These are phyloP conservation scores for Halisarca cf. caerulea DNA, from an alignment of 37 sponge, comb jelly and placozoan genomes.

Conservation along the genomic window DNA sequence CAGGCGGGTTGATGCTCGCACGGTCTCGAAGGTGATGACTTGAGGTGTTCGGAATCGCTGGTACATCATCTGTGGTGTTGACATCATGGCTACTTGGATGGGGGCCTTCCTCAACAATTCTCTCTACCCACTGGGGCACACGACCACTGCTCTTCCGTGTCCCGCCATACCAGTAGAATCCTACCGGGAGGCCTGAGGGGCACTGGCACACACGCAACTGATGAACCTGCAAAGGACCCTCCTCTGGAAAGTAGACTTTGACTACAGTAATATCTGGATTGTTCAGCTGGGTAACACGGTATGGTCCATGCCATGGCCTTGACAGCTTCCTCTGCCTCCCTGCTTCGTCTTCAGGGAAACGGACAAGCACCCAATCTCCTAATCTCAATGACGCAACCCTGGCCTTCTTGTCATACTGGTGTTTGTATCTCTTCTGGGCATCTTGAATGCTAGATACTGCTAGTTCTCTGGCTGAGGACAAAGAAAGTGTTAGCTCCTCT, in stretches of 20 bases:
- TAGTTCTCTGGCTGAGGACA: constrained; percentile 23
- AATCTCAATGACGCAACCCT: background rate
- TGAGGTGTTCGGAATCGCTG: background rate
- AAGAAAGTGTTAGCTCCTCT: constrained; percentile 30
- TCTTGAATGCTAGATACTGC: background rate
- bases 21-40: constrained; percentile 8
- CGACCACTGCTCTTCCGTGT: background rate
- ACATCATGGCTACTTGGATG: background rate
- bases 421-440: constrained; percentile 38
- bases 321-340: constrained; percentile 50
- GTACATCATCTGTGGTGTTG: background rate
- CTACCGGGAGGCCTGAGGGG: constrained; percentile 12
- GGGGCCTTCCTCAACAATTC: constrained; percentile 6
- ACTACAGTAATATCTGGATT: constrained; percentile 25
- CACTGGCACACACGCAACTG: constrained; percentile 3
- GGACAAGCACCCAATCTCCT: constrained; percentile 43
- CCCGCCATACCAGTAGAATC: constrained; percentile 26
- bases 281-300: constrained; percentile 11
- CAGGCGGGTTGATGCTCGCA: background rate
- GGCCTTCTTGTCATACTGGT: constrained; percentile 36
- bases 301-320: constrained; percentile 53
- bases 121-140: constrained; percentile 31
- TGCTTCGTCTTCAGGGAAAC: constrained; percentile 43
- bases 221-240: constrained; percentile 31
- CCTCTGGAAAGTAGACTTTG: constrained; percentile 48